These are phyloP conservation scores for Neosilurus mollespiculum DNA, from an alignment of 2,797 vertebrate species.

Conservation along the genomic window DNA sequence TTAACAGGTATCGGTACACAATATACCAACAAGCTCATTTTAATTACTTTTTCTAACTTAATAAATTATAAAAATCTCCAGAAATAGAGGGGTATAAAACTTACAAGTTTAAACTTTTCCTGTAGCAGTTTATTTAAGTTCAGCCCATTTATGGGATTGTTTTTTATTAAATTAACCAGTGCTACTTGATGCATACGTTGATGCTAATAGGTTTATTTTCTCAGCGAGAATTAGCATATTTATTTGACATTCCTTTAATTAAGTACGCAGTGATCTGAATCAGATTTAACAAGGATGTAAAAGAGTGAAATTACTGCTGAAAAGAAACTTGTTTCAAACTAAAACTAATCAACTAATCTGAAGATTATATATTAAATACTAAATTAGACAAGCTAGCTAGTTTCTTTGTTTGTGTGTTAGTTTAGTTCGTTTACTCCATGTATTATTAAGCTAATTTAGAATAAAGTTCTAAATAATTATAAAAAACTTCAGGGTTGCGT, in stretches of 20 bases:
- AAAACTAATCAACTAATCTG: too few relatives aligned
- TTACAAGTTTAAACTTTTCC: not conserved
- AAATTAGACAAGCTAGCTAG: too few relatives aligned
- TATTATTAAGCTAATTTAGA: too few relatives aligned
- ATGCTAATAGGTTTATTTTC: not conserved
- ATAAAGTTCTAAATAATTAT: too few relatives aligned
- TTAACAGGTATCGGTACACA: not conserved
- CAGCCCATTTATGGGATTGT: too few relatives aligned
- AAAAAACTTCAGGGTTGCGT: not conserved
- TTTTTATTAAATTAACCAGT: not conserved
- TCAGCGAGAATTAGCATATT: slow-evolving; percentile 1
- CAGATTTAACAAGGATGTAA: not conserved
- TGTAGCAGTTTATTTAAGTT: not conserved
- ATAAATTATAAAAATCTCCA: not conserved
- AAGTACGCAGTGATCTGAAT: not conserved
- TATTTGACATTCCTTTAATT: not conserved
- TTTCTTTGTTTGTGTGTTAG: too few relatives aligned
- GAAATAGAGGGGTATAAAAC: too few relatives aligned
- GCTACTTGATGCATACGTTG: not conserved
- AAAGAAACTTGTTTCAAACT: not conserved
- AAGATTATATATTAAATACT: too few relatives aligned
- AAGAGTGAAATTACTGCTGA: not conserved
- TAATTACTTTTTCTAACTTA: not conserved
- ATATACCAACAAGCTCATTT: not conserved
- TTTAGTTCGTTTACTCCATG: too few relatives aligned